phyloP scores from a whole-genome alignment of 2,797 vertebrate genomes.

The Pelobates cultripes region DNA sequence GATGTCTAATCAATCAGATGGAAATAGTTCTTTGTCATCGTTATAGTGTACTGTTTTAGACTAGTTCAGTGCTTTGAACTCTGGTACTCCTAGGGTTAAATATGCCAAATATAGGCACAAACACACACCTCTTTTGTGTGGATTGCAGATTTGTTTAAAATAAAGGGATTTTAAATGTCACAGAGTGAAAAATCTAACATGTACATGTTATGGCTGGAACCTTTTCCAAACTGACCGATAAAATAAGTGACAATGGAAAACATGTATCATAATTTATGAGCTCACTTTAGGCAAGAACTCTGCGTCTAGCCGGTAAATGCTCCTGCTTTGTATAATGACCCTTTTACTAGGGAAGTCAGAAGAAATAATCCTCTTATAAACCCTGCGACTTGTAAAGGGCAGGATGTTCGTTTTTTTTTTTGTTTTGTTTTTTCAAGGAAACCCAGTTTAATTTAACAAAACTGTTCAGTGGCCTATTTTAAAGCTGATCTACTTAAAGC shows the following conservation, averaged over 20 bases:
- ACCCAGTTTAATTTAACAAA: slow-evolving; percentile 52
- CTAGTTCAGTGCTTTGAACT: too few species aligned
- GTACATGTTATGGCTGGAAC: slow-evolving; percentile 56
- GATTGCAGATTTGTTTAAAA: neutral
- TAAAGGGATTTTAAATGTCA: slow-evolving; percentile 11
- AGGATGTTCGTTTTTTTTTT: slow-evolving; percentile 52
- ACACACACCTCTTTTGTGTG: neutral
- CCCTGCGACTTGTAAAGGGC: slow-evolving; percentile 55
- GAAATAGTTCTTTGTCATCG: too few species aligned
- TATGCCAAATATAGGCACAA: neutral
- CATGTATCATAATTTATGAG: slow-evolving; percentile 5
- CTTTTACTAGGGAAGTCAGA: slow-evolving; percentile 57
- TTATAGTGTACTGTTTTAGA: too few species aligned
- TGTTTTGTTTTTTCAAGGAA: slow-evolving; percentile 34
- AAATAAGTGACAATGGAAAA: slow-evolving; percentile 56
- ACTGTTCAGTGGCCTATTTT: slow-evolving; percentile 50
- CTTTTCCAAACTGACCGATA: slow-evolving; percentile 46
- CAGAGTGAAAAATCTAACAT: slow-evolving; percentile 46
- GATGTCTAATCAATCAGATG: too few species aligned
- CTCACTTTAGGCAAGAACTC: slow-evolving; percentile 53
- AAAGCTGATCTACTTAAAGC: slow-evolving; percentile 53
- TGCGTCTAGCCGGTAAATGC: slow-evolving; percentile 55
- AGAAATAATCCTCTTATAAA: slow-evolving; percentile 57
- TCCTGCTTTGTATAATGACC: slow-evolving; percentile 55
- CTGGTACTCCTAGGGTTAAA: neutral